Base-by-base conservation (phyloP, 1,140 invertebrate species). In the Archivesica marissinica region DNA sequence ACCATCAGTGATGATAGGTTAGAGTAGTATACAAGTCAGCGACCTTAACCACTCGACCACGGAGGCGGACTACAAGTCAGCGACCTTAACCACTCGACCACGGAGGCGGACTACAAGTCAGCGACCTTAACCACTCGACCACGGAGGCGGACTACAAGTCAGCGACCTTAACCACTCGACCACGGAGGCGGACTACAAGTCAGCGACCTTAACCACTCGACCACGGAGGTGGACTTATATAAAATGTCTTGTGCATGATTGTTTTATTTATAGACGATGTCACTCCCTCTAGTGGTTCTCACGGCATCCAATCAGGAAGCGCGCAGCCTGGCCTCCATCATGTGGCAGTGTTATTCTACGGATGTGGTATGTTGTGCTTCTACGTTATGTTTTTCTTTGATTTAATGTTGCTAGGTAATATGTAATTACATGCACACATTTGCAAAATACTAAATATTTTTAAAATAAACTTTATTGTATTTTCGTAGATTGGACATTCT, bases 281-380 rank as follows among this genome's bases (percentile, higher is more conserved):
- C 82, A 17, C 28, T 87, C 2, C 86, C 86, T 15, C 41, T 87
- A 2, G 78, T 79, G 35, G 52, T 85, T 6, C 81, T 66, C 20
- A 87, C 86, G 17, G 86, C 76, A 23, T 66, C 82, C 41, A 87
- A 85, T 68, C 86, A 87, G 59, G 66, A 78, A 20, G 70, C 75
- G 56, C 59, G 50, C 52, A 56, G 75, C n/a, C 54, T 85, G n/a
- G 86, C 74, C n/a, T 76, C 81, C 6, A 66, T 81, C 7, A 75
- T 85, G 54, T 87, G 86, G 86, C 75, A 85, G 33, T 87, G 86
- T 68, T 87, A 66, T 56, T 81, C 75, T 41, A 81, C 75, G 11
- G 68, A 87, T 76, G 86, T 85, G 56, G 81, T 85, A 44, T 54
- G 75, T 56, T 7, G 11, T 25, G 28, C 20, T 44, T 59, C 25